These are phyloP conservation scores for Parauchenoglanis ngamensis DNA, from an alignment of 2,797 vertebrate species.

Conservation along the genomic window DNA sequence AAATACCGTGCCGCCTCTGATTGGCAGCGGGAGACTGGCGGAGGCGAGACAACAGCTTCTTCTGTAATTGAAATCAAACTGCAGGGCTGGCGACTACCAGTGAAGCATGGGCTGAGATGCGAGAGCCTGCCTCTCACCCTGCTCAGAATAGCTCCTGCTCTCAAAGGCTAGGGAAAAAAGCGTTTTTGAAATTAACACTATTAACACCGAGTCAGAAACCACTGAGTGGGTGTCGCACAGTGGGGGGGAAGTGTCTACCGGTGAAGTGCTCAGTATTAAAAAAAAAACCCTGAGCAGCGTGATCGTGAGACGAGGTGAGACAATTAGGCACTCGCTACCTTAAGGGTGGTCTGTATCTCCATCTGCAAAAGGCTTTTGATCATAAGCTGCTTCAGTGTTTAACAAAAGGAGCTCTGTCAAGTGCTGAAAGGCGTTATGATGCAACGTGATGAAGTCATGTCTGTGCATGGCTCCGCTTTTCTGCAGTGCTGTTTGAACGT, in stretches of 20 bases:
- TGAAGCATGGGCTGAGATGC: conserved; percentile 25
- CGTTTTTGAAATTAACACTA: conserved; percentile 22
- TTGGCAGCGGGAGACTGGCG: conserved; percentile 38
- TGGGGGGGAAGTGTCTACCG: background rate
- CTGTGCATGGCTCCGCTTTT: conserved; percentile 27
- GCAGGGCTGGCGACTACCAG: conserved; percentile 24
- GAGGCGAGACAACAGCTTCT: conserved; percentile 24
- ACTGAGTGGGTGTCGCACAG: background rate
- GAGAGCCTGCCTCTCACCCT: background rate
- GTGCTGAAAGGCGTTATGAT: conserved; percentile 22
- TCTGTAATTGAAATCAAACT: conserved; percentile 51
- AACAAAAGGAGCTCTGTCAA: conserved; percentile 13
- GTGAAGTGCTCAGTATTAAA: background rate
- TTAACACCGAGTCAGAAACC: conserved; percentile 15
- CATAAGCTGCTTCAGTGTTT: conserved; percentile 5
- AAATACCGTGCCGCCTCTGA: conserved; percentile 33
- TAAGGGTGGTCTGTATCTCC: conserved; percentile 30
- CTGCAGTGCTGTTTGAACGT: conserved; percentile 11
- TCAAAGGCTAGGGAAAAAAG: conserved; percentile 15
- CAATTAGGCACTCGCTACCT: conserved; percentile 9
- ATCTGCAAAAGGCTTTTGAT: conserved; percentile 39
- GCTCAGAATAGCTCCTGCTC: conserved; percentile 18
- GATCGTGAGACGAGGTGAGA: conserved; percentile 6
- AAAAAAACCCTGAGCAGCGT: background rate
- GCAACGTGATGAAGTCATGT: conserved; percentile 46